phyloP scores from a whole-genome alignment of 2,113 vertebrate species.

The Callionymus lyra region DNA sequence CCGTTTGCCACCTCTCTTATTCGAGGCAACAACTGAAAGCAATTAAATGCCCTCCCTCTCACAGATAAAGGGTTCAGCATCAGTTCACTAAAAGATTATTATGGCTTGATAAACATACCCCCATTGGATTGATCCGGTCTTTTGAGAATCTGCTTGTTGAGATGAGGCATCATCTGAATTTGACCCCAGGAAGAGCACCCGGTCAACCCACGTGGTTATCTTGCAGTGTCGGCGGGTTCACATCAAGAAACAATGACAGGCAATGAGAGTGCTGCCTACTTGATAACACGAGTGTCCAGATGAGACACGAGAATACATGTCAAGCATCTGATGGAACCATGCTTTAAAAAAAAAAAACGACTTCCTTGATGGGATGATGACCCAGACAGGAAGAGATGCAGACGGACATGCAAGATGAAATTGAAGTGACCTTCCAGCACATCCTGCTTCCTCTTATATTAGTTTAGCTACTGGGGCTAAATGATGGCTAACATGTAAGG shows the following conservation, averaged over 20 bases:
- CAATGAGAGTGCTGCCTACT: constrained; percentile 36
- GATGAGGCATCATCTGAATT: constrained; percentile 38
- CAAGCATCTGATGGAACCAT: constrained; percentile 39
- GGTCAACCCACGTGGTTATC: constrained; percentile 35
- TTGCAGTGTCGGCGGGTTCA: constrained; percentile 47
- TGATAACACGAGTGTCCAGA: constrained; percentile 38
- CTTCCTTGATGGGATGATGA: constrained; percentile 12
- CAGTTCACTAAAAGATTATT: constrained; percentile 61
- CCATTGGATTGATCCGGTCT: constrained; percentile 38
- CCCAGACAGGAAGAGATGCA: constrained; percentile 10
- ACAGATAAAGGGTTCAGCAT: constrained; percentile 48
- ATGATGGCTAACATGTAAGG: no score
- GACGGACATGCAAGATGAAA: not conserved
- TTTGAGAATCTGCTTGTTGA: constrained; percentile 49
- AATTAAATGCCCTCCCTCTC: constrained; percentile 2
- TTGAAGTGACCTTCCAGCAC: no score
- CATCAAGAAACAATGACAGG: constrained; percentile 17
- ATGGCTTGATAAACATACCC: constrained; percentile 38
- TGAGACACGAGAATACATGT: constrained; percentile 42
- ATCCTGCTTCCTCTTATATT: no score
- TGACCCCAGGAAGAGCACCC: constrained; percentile 20
- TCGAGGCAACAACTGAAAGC: no score
- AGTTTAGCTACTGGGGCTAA: no score
- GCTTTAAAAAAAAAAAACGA: no score
- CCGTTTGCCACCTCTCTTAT: constrained; percentile 8